Percentiles rank a stretch among this genome's conserved stretches.
Conservation (phyloP, 1,140 invertebrate genomes). For the Drosophila auraria region DNA sequence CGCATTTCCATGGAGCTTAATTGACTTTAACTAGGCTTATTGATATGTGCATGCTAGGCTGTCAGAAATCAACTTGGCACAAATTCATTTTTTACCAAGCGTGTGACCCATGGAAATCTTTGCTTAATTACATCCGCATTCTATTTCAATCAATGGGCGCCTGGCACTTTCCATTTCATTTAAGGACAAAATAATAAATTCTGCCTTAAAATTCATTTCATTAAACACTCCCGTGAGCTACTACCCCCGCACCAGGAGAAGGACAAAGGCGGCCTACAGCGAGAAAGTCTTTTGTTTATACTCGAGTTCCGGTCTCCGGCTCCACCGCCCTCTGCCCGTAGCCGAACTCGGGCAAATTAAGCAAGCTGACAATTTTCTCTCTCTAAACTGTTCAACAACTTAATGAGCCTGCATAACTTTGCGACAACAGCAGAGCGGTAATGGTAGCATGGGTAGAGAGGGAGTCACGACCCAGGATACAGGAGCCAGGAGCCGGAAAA, state of each 20-base stretch:
- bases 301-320: constrained; percentile 24
- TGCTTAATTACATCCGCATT: constrained; percentile 71
- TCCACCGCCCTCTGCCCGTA: neutral
- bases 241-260: constrained; percentile 18
- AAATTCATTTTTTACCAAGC: constrained; percentile 34
- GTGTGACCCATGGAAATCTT: constrained; percentile 25
- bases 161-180: constrained; percentile 76
- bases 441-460: neutral
- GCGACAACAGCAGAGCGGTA: constrained; percentile 53
- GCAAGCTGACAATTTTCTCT: constrained; percentile 81
- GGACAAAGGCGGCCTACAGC: constrained; percentile 33
- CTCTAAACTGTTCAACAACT: constrained; percentile 84
- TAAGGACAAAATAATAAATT: constrained; percentile 74
- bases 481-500: constrained; percentile 18
- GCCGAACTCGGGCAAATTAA: constrained; percentile 71
- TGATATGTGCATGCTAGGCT: constrained; percentile 8
- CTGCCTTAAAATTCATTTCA: constrained; percentile 79
- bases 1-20: neutral
- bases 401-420: constrained; percentile 84
- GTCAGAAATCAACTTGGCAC: constrained; percentile 8
- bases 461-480: constrained; percentile 1
- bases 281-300: constrained; percentile 82
- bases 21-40: neutral
- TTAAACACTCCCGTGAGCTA: constrained; percentile 78
- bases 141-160: constrained; percentile 8